phyloP scores from a whole-genome alignment of 2,113 vertebrate genomes.

The Stictonetta naevosa region DNA sequence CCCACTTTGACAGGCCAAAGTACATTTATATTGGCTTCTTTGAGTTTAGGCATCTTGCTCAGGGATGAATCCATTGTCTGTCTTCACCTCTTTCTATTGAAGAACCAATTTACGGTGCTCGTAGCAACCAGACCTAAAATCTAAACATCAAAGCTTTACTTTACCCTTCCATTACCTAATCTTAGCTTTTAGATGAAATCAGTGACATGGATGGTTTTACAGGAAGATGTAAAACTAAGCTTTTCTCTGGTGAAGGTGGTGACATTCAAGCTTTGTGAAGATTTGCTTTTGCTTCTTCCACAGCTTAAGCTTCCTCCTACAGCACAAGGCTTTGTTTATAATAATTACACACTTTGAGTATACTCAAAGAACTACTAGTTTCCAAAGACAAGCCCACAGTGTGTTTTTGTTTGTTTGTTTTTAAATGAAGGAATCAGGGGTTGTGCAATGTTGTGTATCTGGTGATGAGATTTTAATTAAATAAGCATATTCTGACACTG shows the following conservation, averaged over 20 bases:
- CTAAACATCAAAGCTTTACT: slow-evolving; percentile 28
- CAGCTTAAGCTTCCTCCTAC: background rate
- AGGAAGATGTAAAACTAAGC: slow-evolving; percentile 14
- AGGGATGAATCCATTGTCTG: slow-evolving; percentile 15
- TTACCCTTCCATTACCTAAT: slow-evolving; percentile 29
- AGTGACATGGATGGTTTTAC: background rate
- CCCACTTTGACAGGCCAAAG: background rate
- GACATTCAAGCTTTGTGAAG: background rate
- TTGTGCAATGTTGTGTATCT: background rate
- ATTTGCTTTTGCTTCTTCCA: background rate
- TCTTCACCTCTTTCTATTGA: slow-evolving; percentile 1
- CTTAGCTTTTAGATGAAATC: slow-evolving; percentile 9
- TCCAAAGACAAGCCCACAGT: background rate
- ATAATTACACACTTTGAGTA: background rate
- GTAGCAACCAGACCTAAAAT: slow-evolving; percentile 37
- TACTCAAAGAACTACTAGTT: background rate
- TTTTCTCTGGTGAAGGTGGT: background rate
- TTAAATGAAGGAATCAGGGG: background rate
- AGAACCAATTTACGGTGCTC: background rate
- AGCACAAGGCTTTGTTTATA: background rate
- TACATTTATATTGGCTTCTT: background rate
- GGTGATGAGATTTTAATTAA: slow-evolving; percentile 21
- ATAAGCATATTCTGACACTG: background rate
- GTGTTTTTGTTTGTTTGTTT: background rate
- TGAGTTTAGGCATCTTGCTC: background rate